Evolutionary conservation across 2,113 vertebrate species (phyloP).

Genomic region (Oryzias celebensis): DNA sequence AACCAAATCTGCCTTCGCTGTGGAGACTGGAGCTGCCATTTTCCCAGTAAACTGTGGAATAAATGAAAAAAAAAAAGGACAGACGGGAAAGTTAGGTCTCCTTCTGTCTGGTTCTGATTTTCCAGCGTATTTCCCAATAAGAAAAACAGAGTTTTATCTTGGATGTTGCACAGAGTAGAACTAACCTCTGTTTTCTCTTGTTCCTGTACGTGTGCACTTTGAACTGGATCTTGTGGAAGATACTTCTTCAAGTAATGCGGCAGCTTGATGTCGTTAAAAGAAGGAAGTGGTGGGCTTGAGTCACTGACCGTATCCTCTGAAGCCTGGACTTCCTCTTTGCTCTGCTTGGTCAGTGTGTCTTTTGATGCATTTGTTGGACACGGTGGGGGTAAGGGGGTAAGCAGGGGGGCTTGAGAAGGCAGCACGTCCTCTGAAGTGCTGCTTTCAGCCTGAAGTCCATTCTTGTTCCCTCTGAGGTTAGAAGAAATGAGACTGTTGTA

Average conservation of each 20-base stretch:
- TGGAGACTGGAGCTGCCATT: constrained; percentile 23
- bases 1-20: constrained; percentile 35
- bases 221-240: constrained; percentile 70
- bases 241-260: constrained; percentile 83
- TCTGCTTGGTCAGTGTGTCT: constrained; percentile 43
- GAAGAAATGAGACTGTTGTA: constrained; percentile 81
- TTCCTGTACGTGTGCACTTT: constrained; percentile 56
- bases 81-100: background rate
- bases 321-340: constrained; percentile 30
- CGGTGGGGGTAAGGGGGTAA: constrained; percentile 25
- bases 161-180: constrained; percentile 8
- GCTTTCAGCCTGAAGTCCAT: constrained; percentile 63
- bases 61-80: constrained; percentile 10
- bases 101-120: too few species aligned
- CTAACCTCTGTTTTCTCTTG: constrained; percentile 57
- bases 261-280: constrained; percentile 78
- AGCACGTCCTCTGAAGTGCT: constrained; percentile 56
- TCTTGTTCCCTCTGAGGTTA: constrained; percentile 58
- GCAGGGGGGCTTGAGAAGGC: constrained; percentile 42
- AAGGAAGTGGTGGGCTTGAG: constrained; percentile 62
- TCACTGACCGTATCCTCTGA: constrained; percentile 51
- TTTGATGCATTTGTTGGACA: constrained; percentile 14
- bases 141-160: too few species aligned
- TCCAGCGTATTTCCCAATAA: too few species aligned
- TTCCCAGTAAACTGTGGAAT: constrained; percentile 42